A percentile compares a stretch with the other conserved stretches of the same genome.
Conservation (phyloP, 1,140 invertebrate genomes). For the Hermetia illucens region DNA sequence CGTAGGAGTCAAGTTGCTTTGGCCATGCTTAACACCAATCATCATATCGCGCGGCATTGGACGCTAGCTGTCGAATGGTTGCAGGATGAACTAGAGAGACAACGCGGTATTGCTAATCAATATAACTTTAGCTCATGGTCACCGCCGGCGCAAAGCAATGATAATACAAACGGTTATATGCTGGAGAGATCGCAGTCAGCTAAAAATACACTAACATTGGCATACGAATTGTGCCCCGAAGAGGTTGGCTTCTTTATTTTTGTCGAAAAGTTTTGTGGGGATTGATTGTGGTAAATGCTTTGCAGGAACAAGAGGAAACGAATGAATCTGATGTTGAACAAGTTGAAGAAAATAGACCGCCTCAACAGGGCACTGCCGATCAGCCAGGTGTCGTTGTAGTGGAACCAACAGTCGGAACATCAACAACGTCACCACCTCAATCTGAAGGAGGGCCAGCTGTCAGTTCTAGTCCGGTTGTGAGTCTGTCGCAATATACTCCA, state of each 20-base stretch:
- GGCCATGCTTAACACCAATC: conserved; percentile 57
- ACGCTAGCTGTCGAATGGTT: conserved; percentile 81
- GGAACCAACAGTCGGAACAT: conserved; percentile 6
- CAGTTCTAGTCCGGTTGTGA: not conserved
- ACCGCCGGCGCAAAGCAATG: conserved; percentile 85
- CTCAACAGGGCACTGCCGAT: not conserved
- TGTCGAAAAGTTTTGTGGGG: conserved; percentile 8
- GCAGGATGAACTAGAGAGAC: conserved; percentile 79
- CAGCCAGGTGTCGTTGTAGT: not conserved
- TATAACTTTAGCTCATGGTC: conserved; percentile 89
- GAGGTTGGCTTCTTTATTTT: conserved; percentile 52
- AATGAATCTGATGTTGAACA: conserved; percentile 27
- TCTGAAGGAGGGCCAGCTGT: not conserved
- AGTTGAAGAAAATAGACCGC: conserved; percentile 12
- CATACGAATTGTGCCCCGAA: conserved; percentile 67
- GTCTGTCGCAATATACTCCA: not conserved
- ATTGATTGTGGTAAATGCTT: too few relatives aligned
- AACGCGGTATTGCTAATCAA: conserved; percentile 36
- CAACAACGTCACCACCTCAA: conserved; percentile 6
- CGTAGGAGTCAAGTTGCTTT: conserved; percentile 63
- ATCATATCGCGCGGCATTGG: conserved; percentile 76
- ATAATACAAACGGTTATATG: conserved; percentile 89
- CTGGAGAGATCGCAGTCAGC: conserved; percentile 88
- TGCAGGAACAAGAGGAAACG: conserved; percentile 25
- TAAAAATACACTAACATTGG: conserved; percentile 72